phyloP scores from a whole-genome alignment of 2,888 invertebrate species.

The Timema cristinae region DNA sequence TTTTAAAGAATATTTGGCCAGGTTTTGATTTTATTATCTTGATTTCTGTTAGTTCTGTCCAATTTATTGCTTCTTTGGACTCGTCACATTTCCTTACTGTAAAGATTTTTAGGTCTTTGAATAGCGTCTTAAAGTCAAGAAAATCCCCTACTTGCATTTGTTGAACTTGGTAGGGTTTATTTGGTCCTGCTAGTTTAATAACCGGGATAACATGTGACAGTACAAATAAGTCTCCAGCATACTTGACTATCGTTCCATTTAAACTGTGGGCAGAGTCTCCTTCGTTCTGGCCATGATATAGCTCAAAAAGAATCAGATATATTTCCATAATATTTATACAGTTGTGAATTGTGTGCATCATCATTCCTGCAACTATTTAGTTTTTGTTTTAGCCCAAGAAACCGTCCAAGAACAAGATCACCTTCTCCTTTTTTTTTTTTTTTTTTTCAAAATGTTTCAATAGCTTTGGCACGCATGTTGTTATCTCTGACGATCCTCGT shows the following conservation, averaged over 20 bases:
- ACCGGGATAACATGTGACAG: neutral
- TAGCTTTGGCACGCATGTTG: too few species aligned
- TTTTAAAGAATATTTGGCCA: neutral
- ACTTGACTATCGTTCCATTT: neutral
- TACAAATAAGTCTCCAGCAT: neutral
- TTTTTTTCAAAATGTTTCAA: too few species aligned
- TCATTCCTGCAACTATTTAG: neutral
- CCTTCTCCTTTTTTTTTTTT: too few species aligned
- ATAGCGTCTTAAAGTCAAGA: neutral
- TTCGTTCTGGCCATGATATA: neutral
- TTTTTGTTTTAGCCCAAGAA: neutral
- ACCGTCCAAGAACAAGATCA: neutral
- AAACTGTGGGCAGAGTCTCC: neutral
- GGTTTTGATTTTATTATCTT: neutral
- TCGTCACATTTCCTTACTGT: neutral
- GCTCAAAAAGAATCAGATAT: neutral
- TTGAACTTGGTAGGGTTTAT: neutral
- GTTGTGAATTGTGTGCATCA: neutral
- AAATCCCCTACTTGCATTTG: neutral
- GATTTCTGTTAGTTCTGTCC: neutral
- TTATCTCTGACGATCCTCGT: conserved; percentile 1
- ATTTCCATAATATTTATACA: neutral
- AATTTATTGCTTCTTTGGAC: neutral
- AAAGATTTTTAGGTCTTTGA: neutral
- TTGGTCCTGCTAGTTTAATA: neutral